phyloP scores from a whole-genome alignment of 2,113 vertebrate species.

The Brachypteracias leptosomus region DNA sequence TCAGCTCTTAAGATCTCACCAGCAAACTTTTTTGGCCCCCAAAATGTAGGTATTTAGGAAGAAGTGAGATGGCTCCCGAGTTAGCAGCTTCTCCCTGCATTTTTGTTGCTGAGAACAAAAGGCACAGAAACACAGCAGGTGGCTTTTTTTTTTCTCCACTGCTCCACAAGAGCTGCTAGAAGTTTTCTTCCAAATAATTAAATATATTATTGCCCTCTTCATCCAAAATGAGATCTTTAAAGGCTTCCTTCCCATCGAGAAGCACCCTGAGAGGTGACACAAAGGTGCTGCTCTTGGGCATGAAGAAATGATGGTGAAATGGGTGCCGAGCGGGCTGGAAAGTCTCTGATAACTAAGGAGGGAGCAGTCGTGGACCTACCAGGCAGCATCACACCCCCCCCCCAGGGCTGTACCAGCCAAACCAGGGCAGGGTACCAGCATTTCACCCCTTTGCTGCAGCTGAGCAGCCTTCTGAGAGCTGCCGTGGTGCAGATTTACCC shows the following conservation, averaged over 20 bases:
- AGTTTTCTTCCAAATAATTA: background rate
- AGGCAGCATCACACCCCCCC: background rate
- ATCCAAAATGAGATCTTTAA: background rate
- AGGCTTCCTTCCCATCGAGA: background rate
- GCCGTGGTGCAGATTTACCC: background rate
- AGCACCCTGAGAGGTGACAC: background rate
- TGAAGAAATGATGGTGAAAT: background rate
- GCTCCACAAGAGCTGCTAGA: background rate
- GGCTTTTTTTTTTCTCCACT: background rate
- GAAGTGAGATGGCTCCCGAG: background rate
- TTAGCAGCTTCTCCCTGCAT: background rate
- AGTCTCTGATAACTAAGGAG: background rate
- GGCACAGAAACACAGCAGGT: constrained; percentile 19
- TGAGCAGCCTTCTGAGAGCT: background rate
- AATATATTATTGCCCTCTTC: background rate
- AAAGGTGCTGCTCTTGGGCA: background rate
- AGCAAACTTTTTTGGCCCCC: background rate
- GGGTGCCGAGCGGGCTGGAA: background rate
- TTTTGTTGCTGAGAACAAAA: constrained; percentile 1
- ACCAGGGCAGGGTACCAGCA: background rate
- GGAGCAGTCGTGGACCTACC: background rate
- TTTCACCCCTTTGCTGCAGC: background rate
- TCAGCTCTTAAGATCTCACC: background rate
- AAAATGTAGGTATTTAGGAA: background rate
- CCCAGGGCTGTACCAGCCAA: background rate